Evolutionary conservation across 2,113 vertebrate genomes (phyloP).

Genomic region (Amblyornis subalaris): DNA sequence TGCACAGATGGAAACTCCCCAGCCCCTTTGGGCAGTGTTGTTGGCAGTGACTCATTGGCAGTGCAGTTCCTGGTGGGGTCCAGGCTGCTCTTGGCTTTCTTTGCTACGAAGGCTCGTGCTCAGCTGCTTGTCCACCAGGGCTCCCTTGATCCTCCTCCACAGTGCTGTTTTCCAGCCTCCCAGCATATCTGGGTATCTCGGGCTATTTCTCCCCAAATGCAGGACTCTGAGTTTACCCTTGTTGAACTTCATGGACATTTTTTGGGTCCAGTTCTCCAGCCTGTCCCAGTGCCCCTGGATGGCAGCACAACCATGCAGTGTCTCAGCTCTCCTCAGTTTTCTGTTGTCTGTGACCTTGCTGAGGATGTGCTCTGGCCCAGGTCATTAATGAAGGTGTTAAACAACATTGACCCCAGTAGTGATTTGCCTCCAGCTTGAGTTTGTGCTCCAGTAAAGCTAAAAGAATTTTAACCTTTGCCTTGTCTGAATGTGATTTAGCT

Average conservation of each 20-base stretch:
- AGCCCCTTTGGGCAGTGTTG: not conserved
- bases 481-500: not conserved
- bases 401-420: too few species aligned
- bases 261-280: not conserved
- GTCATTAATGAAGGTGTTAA: not conserved
- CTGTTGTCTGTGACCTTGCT: not conserved
- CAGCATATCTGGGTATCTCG: not conserved
- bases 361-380: not conserved
- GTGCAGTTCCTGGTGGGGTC: accelerated
- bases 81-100: not conserved
- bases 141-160: not conserved
- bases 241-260: not conserved
- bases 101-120: accelerated
- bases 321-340: not conserved
- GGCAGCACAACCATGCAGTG: not conserved
- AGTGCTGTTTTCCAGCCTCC: not conserved
- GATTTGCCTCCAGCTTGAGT: not conserved
- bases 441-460: not conserved
- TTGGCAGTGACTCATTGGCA: not conserved
- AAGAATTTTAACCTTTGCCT: not conserved
- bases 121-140: not conserved
- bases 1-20: not conserved
- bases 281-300: not conserved
- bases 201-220: not conserved
- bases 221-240: not conserved